Evolutionary conservation across 2,113 vertebrate species (phyloP), one percentile per base, ranked within the genome.

Genomic region (Morone saxatilis): DNA sequence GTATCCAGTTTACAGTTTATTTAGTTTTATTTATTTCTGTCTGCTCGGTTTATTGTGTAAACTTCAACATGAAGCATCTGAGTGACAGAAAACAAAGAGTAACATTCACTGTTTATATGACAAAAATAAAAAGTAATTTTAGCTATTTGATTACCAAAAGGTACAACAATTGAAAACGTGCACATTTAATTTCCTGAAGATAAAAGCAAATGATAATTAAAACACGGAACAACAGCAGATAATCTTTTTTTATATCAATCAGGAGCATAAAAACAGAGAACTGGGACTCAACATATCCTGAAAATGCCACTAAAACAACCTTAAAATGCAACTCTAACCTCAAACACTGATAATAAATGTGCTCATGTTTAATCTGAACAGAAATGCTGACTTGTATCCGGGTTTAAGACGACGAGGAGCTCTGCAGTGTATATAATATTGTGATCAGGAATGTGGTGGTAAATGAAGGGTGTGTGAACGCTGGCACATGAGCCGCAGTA

Each of bases 391-490:
- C 60, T 10, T 62, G 60, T 1, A 41, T 11, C 1, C 4, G n/a
- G 19, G 36, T 11, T 19, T 10, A 61, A 61, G 59, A 5, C 0
- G 12, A 5, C 40, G 4, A 25, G 25, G 25, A 25, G 25, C 25
- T 25, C 61, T 20, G 14, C n/a, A 16, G 36, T 62, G 56, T n/a
- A 13, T 13, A 57, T 16, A n/a, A 12, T n/a, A 13, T 48, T 67
- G 31, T 14, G 9, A 59, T 36, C 31, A 51, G 54, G 62, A 43
- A 53, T 22, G 79, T 53, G 0, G 62, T 61, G 71, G 71, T 41
- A 51, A 68, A 68, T 61, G 45, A 68, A 68, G 71, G 54, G 79
- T 51, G 53, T 81, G 79, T 67, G 70, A 74, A 51, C 41, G 43
- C 40, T 56, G 59, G 68, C 19, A n/a, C 53, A 25, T 19, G 43